Evolutionary conservation across 2,797 vertebrate genomes (phyloP), one percentile per base, ranked within the genome.

Genomic region (Lemur catta): DNA sequence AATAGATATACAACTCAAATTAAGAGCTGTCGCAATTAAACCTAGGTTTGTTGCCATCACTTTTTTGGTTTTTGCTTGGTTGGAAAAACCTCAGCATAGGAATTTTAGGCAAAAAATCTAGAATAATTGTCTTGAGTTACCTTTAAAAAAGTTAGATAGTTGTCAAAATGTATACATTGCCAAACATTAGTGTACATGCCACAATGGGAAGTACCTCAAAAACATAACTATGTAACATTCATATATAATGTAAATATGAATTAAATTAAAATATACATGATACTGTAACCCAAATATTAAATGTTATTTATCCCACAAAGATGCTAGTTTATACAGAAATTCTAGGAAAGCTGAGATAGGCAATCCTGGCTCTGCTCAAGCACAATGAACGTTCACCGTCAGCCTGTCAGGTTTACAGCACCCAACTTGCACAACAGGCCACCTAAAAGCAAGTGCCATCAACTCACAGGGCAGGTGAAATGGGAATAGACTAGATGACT

Each of bases 91-190:
- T 71, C 46, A 72, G 74, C 24, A 33, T 38, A 50, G 22, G n/a
- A 75, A 91, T 65, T 96, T 76, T 46, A 89, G 38, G 61, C 18
- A 18, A 48, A 93, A 94, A 88, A 63, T 67, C 78, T 71, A 13
- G 11, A 85, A 92, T 14, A 93, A 86, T 76, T 63, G 41, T 38
- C 78, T 0, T 41, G 52, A 95, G 15, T 84, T 85, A 86, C 28
- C 91, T 91, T 93, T 89, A 69, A 41, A 84, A 82, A 93, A 74
- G 17, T 61, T n/a, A 93, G 13, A 74, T 30, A 78, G 57, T 76
- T 79, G 35, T 46, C 46, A 76, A 59, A 89, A 86, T 48, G 33
- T 43, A 71, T 55, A n/a, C n/a, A 38, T 9, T 65, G 52, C 63
- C 57, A 76, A 85, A 89, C 17, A 72, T 0, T 93, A 6, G 9